These are phyloP conservation scores for Stegastes partitus DNA, from an alignment of 2,113 vertebrate genomes.

Conservation along the genomic window DNA sequence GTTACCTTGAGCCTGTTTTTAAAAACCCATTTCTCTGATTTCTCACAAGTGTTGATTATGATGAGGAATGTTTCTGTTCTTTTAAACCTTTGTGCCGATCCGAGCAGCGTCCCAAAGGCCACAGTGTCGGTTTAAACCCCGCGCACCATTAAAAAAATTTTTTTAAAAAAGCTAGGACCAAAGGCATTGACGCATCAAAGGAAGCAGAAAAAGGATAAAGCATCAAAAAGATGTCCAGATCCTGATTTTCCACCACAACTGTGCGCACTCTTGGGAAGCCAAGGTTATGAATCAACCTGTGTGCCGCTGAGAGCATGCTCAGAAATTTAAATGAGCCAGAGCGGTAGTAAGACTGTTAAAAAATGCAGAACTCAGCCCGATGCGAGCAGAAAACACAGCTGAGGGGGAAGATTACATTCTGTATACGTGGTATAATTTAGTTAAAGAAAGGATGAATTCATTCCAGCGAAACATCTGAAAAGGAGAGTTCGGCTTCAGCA, in stretches of 20 bases:
- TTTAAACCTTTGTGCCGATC: neutral
- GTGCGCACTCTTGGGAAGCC: neutral
- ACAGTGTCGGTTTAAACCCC: constrained; percentile 18
- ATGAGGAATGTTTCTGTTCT: neutral
- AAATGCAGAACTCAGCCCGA: constrained; percentile 1
- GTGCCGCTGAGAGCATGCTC: neutral
- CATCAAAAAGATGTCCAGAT: constrained; percentile 36
- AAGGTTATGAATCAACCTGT: constrained; percentile 5
- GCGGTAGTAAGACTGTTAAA: neutral
- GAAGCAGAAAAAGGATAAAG: constrained; percentile 27
- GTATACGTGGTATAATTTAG: no score
- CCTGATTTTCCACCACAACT: constrained; percentile 27
- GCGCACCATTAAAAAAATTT: neutral
- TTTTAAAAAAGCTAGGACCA: neutral
- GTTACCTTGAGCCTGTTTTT: no score
- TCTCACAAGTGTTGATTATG: neutral
- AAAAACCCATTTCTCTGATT: neutral
- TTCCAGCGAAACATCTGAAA: no score
- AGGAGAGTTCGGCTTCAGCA: no score
- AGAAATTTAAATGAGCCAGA: constrained; percentile 9
- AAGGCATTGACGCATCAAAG: constrained; percentile 28
- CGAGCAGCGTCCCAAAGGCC: neutral
- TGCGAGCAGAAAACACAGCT: neutral
- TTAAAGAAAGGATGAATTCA: no score
- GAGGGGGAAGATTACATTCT: no score